Percentiles rank a stretch among this genome's conserved stretches.
Conservation (phyloP, 1,140 invertebrate species). For the Pristionchus pacificus region DNA sequence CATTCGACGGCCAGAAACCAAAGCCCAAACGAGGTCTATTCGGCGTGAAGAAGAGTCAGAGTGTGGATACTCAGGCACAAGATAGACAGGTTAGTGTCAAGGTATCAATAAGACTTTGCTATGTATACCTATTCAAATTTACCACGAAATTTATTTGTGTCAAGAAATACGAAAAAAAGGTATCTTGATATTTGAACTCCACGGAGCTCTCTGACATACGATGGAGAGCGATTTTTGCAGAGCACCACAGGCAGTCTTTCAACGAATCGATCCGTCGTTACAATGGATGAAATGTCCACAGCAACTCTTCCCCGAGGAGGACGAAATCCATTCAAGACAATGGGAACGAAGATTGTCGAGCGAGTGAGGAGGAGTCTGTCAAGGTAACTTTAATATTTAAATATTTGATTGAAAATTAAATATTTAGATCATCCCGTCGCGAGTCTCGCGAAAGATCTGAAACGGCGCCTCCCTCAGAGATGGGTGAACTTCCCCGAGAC, state of each 20-base stretch:
- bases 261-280: slow-evolving; percentile 18
- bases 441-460: slow-evolving; percentile 8
- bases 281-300: slow-evolving; percentile 19
- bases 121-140: too few species aligned
- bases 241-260: slow-evolving; percentile 38
- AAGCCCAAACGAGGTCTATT: slow-evolving; percentile 44
- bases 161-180: too few species aligned
- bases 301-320: slow-evolving; percentile 46
- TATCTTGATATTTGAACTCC: too few species aligned
- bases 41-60: slow-evolving; percentile 47
- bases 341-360: slow-evolving; percentile 52
- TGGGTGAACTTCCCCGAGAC: slow-evolving; percentile 16
- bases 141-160: too few species aligned
- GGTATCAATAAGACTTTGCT: too few species aligned
- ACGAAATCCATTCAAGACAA: slow-evolving; percentile 54
- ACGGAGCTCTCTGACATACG: too few species aligned
- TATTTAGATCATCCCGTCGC: background rate
- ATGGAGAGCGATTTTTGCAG: too few species aligned
- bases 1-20: slow-evolving; percentile 34
- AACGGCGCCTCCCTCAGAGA: background rate
- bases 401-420: too few species aligned
- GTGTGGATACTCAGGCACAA: slow-evolving; percentile 27
- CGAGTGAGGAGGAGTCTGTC: slow-evolving; percentile 50
- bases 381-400: slow-evolving; percentile 24
- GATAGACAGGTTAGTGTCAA: background rate